Evolutionary conservation across 2,797 vertebrate species (phyloP), one percentile per base, ranked within the genome.

Genomic region (Toxotes lorentzi): DNA sequence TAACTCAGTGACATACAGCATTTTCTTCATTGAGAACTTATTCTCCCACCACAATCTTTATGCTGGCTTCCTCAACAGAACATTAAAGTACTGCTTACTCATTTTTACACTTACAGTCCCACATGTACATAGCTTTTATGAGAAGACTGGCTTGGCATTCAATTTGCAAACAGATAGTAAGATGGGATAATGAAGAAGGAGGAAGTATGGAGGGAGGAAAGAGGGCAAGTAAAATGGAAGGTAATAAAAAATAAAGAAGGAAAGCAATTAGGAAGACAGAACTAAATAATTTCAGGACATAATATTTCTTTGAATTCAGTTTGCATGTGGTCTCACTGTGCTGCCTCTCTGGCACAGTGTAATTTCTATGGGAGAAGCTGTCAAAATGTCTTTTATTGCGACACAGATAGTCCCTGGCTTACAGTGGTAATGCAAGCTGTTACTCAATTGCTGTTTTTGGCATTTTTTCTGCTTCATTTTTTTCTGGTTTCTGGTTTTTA

Each of bases 361-460:
- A 13, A 21, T 50, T 38, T 60, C 34, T 27, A 9, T 58, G 27
- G 12, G 41, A 63, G 40, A 79, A 54, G 21, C 17, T 69, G 11
- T 64, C 71, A 13, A 45, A 35, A 47, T 13, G 11, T 70, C 2
- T 51, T 78, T 58, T 11, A 67, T 41, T 56, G 17, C 16, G 66
- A 82, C 35, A 81, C 34, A 50, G 21, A 76, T 56, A 23, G 60
- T 35, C 5, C 11, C 19, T 59, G 50, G 34, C 38, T 57, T 53
- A 24, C 27, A 48, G n/a, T 41, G 32, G 51, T 34, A 76, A 51
- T 24, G 58, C 16, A 45, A 77, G 10, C 35, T 71, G 4, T 67
- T 71, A 17, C 74, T 43, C 74, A 75, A 34, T 38, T 72, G 47
- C 53, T 72, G 51, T 78, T 67, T 67, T 51, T 51, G 45, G 43